Evolutionary conservation across 2,888 invertebrate genomes (phyloP).

Genomic region (Stenolophus ochropezus): DNA sequence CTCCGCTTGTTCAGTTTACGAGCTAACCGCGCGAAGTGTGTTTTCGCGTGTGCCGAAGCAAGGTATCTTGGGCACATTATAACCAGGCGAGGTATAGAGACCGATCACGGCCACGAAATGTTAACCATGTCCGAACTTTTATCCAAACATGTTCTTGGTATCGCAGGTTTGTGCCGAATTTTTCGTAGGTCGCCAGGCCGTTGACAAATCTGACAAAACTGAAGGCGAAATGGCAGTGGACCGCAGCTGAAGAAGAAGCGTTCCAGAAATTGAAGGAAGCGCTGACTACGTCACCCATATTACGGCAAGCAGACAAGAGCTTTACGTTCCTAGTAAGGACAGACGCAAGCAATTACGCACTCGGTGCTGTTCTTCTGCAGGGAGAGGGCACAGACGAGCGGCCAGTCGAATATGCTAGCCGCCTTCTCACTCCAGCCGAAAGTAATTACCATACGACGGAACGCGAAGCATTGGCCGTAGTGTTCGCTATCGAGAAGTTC

Average conservation of each 20-base stretch:
- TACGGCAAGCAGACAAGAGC: background rate
- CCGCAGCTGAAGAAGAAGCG: background rate
- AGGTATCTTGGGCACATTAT: background rate
- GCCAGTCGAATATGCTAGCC: too few species aligned
- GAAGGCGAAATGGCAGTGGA: conserved; percentile 3
- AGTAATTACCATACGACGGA: conserved; percentile 67
- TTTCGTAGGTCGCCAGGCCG: too few species aligned
- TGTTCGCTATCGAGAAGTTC: too few species aligned
- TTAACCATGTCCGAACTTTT: background rate
- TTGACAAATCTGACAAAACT: too few species aligned
- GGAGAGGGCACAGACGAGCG: too few species aligned
- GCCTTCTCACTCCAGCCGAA: too few species aligned
- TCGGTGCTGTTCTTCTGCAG: too few species aligned
- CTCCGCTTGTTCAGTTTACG: too few species aligned
- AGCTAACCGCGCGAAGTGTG: background rate
- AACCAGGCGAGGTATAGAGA: background rate
- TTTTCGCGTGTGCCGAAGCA: background rate
- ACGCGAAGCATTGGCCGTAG: conserved; percentile 65
- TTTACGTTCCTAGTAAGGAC: background rate
- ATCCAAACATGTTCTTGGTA: too few species aligned
- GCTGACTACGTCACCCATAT: background rate
- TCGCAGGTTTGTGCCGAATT: too few species aligned
- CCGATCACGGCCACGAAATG: background rate
- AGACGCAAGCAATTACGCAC: too few species aligned
- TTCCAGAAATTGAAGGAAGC: background rate